phyloP scores from a whole-genome alignment of 92 coral and sea anemone genomes.

The Umimayanthus kanabou region DNA sequence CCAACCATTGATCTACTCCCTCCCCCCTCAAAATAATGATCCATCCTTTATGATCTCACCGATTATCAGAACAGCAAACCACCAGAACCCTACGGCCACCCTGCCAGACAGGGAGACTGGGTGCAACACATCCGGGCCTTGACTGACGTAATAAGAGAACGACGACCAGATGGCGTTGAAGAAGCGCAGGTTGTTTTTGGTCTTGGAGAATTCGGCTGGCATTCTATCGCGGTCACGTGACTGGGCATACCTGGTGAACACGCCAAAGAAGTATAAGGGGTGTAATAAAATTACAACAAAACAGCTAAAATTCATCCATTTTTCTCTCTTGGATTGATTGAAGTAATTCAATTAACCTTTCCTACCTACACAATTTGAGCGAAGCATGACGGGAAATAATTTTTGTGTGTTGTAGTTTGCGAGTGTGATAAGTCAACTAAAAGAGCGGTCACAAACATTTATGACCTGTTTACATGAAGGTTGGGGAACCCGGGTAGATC shows the following conservation, averaged over 20 bases:
- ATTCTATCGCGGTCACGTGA: constrained; percentile 34
- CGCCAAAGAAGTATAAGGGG: neutral
- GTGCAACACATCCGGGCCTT: constrained; percentile 78
- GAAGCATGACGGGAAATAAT: no score
- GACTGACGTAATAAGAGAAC: constrained; percentile 78
- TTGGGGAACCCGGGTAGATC: no score
- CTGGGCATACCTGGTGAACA: constrained; percentile 46
- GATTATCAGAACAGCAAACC: constrained; percentile 79
- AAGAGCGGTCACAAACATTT: no score
- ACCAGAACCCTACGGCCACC: constrained; percentile 79
- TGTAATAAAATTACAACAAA: no score
- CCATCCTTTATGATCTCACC: constrained; percentile 20
- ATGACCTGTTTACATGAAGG: no score
- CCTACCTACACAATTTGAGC: no score
- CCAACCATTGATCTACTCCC: no score
- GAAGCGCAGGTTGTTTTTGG: constrained; percentile 52
- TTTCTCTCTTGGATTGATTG: no score
- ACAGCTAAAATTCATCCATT: no score
- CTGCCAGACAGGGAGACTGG: constrained; percentile 73
- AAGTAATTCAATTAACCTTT: no score
- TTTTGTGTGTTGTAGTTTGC: no score
- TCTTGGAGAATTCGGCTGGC: constrained; percentile 42
- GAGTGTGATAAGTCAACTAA: no score
- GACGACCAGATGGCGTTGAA: constrained; percentile 76
- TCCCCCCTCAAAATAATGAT: neutral